Evolutionary conservation across 2,888 invertebrate genomes (phyloP).

Genomic region (Tetranychus piercei): DNA sequence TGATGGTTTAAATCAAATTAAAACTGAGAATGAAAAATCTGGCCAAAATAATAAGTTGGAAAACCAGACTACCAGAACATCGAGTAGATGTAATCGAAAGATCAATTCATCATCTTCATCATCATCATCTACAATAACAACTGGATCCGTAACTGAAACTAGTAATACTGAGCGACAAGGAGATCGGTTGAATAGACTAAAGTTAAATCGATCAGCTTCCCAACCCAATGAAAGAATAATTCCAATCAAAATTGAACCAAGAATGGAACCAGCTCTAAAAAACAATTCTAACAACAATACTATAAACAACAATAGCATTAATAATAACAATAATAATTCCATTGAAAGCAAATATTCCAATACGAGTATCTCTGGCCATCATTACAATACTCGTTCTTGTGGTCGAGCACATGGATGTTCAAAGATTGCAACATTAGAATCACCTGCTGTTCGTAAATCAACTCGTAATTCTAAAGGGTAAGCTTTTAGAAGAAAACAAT

Average conservation of each 20-base stretch:
- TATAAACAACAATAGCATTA: background rate
- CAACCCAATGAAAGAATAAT: background rate
- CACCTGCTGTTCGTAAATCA: background rate
- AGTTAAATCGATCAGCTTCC: constrained; percentile 13
- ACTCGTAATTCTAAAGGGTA: background rate
- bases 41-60: background rate
- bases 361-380: background rate
- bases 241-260: background rate
- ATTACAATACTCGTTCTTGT: constrained; percentile 10
- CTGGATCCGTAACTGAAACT: background rate
- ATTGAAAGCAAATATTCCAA: background rate
- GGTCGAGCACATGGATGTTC: background rate
- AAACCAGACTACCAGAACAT: background rate
- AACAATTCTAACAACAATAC: background rate
- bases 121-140: constrained; percentile 9
- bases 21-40: background rate
- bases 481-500: background rate
- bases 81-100: background rate
- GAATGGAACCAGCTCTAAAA: background rate
- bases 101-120: background rate
- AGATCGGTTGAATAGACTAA: constrained; percentile 27
- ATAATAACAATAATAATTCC: constrained; percentile 10
- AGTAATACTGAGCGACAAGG: constrained; percentile 26
- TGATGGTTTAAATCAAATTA: background rate
- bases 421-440: background rate